These are phyloP conservation scores for Microctonus hyperodae DNA, from an alignment of 2,888 invertebrate genomes.

Conservation along the genomic window DNA sequence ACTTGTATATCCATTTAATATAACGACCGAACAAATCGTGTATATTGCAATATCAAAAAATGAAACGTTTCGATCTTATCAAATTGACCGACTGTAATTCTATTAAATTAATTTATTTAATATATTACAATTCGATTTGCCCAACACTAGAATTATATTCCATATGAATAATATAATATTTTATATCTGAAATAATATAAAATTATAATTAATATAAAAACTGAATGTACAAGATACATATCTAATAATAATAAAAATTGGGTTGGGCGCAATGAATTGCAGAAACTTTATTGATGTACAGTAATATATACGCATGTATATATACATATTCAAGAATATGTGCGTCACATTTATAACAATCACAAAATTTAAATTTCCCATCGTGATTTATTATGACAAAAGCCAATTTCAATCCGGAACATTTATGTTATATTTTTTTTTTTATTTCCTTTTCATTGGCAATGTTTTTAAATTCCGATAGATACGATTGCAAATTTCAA, in stretches of 20 bases:
- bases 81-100: too few species aligned
- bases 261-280: neutral
- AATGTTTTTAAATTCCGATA: constrained; percentile 7
- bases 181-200: neutral
- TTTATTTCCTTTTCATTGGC: constrained; percentile 1
- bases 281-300: neutral
- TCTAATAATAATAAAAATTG: neutral
- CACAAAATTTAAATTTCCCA: neutral
- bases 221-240: too few species aligned
- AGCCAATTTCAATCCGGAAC: constrained; percentile 12
- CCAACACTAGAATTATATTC: too few species aligned
- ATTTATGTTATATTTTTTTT: neutral
- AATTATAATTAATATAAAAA: neutral
- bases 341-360: neutral
- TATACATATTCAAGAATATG: neutral
- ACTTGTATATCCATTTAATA: too few species aligned
- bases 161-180: neutral
- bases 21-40: too few species aligned
- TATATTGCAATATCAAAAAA: too few species aligned
- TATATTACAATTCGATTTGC: too few species aligned
- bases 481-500: constrained; percentile 21
- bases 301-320: neutral
- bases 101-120: too few species aligned
- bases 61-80: too few species aligned
- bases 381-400: constrained; percentile 10